Conservation (phyloP, 2,888 invertebrate species). For the Nesidiocoris tenuis region DNA sequence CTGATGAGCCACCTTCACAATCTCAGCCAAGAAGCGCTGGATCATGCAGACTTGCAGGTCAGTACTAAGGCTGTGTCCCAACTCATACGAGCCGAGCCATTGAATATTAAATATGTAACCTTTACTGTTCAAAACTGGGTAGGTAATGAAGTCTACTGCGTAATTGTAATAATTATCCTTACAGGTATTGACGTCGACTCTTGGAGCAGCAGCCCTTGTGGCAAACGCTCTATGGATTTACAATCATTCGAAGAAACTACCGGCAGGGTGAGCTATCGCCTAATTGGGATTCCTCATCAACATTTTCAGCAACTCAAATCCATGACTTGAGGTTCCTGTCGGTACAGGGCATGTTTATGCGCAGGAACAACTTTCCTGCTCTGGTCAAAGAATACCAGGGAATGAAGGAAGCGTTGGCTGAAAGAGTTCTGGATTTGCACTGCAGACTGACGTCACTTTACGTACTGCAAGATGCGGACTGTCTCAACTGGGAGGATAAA, state of each 20-base stretch:
- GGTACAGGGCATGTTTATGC: too few relatives aligned
- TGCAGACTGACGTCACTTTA: slow-evolving; percentile 75
- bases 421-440: slow-evolving; percentile 76
- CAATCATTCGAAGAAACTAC: slow-evolving; percentile 61
- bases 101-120: too few relatives aligned
- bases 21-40: slow-evolving; percentile 77
- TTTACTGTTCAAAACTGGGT: too few relatives aligned
- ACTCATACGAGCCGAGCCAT: too few relatives aligned
- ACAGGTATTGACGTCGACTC: slow-evolving; percentile 65
- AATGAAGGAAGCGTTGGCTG: slow-evolving; percentile 81
- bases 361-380: slow-evolving; percentile 26
- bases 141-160: too few relatives aligned
- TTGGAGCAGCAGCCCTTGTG: slow-evolving; percentile 75
- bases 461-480: slow-evolving; percentile 78
- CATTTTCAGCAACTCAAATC: too few relatives aligned
- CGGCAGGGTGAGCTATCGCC: slow-evolving; percentile 53
- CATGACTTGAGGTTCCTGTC: too few relatives aligned
- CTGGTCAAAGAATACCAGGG: slow-evolving; percentile 74
- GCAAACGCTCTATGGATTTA: slow-evolving; percentile 79
- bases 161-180: too few relatives aligned
- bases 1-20: slow-evolving; percentile 75
- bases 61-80: too few relatives aligned
- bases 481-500: slow-evolving; percentile 69
- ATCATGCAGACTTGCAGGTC: slow-evolving; percentile 76
- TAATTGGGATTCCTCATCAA: too few relatives aligned